Conservation (phyloP, 30 jellyfish, hydroid and myxozoan genomes). For the Aurelia aurita complex sp. Pacific region DNA sequence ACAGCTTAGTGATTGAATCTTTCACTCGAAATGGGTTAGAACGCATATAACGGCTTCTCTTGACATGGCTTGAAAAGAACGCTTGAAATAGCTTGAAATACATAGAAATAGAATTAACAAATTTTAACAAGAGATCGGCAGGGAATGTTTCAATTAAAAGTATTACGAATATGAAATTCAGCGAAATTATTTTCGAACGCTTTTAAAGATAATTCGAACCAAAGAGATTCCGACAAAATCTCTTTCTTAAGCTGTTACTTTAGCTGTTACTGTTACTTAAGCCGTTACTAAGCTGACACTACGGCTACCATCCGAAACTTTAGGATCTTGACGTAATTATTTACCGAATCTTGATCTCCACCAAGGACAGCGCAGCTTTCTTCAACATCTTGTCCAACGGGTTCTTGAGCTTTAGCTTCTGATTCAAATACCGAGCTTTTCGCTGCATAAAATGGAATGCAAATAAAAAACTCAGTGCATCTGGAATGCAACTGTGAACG, state of each 20-base stretch:
- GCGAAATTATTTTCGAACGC: no score
- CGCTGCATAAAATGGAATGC: neutral
- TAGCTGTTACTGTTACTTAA: neutral
- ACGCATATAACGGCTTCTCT: no score
- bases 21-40: no score
- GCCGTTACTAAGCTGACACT: neutral
- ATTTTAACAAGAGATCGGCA: no score
- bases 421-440: slow-evolving; percentile 48
- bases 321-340: neutral
- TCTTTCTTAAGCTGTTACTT: neutral
- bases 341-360: slow-evolving; percentile 44
- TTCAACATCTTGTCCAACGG: neutral
- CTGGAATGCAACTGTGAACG: no score
- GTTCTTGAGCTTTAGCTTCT: slow-evolving; percentile 19
- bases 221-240: neutral
- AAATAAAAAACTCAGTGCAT: no score
- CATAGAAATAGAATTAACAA: no score
- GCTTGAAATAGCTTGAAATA: no score
- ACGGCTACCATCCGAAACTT: neutral
- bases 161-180: no score
- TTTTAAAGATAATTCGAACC: neutral
- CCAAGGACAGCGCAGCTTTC: slow-evolving; percentile 56
- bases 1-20: no score
- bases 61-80: no score
- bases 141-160: no score